phyloP scores from a whole-genome alignment of 2,888 invertebrate species.

The Pegoplata infirma region DNA sequence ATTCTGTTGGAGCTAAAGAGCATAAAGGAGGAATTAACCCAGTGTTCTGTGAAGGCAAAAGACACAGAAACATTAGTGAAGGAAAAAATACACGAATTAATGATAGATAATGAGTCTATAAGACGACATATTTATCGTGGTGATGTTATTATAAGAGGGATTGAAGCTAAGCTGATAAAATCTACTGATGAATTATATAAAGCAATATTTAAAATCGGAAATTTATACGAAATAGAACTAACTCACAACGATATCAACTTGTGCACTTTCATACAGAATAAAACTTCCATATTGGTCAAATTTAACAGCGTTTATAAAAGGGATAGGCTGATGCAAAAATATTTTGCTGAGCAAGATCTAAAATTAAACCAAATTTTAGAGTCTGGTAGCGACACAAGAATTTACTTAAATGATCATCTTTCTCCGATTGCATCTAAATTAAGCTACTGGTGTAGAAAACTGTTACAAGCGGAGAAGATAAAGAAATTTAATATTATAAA shows the following conservation, averaged over 20 bases:
- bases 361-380: background rate
- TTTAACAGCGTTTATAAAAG: conserved; percentile 13
- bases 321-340: background rate
- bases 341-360: background rate
- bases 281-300: background rate
- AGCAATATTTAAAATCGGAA: background rate
- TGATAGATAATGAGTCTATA: background rate
- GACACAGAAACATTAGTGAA: background rate
- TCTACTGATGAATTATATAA: background rate
- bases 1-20: background rate
- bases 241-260: too few species aligned
- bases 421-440: conserved; percentile 2
- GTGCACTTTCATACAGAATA: conserved; percentile 6
- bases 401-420: conserved; percentile 1
- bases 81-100: background rate
- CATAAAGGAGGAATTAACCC: background rate
- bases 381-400: background rate
- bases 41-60: background rate
- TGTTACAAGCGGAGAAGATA: background rate
- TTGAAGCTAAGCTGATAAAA: background rate
- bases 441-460: conserved; percentile 15
- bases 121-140: background rate
- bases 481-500: background rate
- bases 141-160: background rate
- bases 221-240: background rate